A percentile compares a stretch with the other conserved stretches of the same genome.
Conservation (phyloP, 53 echinoderm and acorn worm genomes). For the Henricia sp. region DNA sequence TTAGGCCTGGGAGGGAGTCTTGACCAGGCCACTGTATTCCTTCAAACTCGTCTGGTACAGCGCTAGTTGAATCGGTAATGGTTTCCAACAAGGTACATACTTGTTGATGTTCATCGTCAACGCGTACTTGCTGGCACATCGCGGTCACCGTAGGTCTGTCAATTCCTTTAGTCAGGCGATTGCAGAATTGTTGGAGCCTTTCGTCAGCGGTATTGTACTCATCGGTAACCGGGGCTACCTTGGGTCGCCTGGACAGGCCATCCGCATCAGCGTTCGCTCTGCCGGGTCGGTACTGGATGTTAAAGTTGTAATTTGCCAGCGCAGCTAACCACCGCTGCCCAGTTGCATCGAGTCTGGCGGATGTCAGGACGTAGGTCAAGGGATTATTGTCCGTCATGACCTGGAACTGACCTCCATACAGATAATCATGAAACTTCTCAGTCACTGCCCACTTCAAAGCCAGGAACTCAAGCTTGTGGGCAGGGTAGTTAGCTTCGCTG, state of each 20-base stretch:
- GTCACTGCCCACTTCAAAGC: conserved; percentile 64
- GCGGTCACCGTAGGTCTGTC: background rate
- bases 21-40: conserved; percentile 21
- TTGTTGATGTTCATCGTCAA: background rate
- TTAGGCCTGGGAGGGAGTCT: conserved; percentile 18
- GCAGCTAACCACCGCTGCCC: conserved; percentile 70
- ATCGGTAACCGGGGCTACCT: background rate
- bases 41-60: conserved; percentile 27
- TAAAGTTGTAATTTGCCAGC: conserved; percentile 56
- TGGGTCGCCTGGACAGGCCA: conserved; percentile 43
- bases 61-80: conserved; percentile 30
- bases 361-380: conserved; percentile 56
- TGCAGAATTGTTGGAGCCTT: background rate
- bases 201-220: background rate
- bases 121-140: background rate
- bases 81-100: conserved; percentile 37
- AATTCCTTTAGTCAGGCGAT: background rate
- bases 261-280: conserved; percentile 64
- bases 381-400: conserved; percentile 75
- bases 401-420: conserved; percentile 36
- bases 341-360: conserved; percentile 64
- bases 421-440: conserved; percentile 66
- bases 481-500: conserved; percentile 68
- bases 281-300: conserved; percentile 64
- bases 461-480: conserved; percentile 73